phyloP scores from a whole-genome alignment of 2,113 vertebrate species.

The Protobothrops mucrosquamatus region DNA sequence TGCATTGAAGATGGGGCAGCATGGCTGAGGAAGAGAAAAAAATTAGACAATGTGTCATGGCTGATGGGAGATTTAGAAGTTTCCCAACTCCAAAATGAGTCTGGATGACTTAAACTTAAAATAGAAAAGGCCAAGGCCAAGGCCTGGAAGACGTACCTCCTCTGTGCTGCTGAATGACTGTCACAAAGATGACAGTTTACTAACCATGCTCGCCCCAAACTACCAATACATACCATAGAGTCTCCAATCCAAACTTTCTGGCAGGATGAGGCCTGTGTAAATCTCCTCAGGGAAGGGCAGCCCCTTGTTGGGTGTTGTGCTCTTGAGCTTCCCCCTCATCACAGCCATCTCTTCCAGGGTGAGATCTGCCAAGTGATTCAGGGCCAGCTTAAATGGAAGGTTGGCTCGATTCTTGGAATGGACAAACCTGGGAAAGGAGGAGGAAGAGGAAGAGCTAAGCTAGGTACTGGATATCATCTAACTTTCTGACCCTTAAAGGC shows the following conservation, averaged over 20 bases:
- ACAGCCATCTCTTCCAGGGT: conserved; percentile 61
- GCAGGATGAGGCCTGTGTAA: conserved; percentile 59
- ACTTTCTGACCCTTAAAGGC: background rate
- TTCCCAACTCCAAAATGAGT: background rate
- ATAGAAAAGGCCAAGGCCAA: background rate
- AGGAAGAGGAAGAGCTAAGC: background rate
- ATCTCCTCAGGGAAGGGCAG: conserved; percentile 62
- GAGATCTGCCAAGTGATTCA: conserved; percentile 71
- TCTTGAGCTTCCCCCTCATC: conserved; percentile 60
- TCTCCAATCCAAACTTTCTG: conserved; percentile 77
- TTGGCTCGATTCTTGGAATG: conserved; percentile 75
- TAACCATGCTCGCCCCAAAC: background rate
- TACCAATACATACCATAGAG: conserved; percentile 62
- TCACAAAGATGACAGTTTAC: background rate
- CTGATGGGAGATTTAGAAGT: background rate
- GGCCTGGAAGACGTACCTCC: background rate
- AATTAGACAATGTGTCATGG: background rate
- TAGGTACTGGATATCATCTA: background rate
- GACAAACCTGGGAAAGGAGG: conserved; percentile 58
- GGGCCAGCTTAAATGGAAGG: conserved; percentile 65
- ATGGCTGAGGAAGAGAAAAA: background rate
- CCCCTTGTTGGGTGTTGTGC: conserved; percentile 66
- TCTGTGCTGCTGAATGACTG: background rate
- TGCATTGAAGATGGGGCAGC: background rate
- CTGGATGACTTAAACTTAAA: background rate